A percentile compares a stretch with the other conserved stretches of the same genome.
Evolutionary conservation across 2,113 vertebrate species (phyloP).

Genomic region (Hepsetus odoe): DNA sequence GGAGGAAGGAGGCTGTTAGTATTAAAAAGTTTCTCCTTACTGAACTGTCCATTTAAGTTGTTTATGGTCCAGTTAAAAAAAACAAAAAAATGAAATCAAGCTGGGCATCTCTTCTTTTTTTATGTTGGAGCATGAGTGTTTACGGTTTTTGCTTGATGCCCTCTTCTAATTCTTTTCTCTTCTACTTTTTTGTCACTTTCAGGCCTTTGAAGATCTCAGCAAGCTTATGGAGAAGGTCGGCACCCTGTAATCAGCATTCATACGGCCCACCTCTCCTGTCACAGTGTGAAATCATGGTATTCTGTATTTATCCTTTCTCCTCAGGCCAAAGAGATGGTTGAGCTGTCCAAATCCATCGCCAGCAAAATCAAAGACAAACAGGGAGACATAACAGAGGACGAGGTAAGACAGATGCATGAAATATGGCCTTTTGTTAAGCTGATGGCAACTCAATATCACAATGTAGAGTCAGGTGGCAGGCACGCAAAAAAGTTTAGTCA

Average conservation of each 20-base stretch:
- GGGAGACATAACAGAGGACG: slow-evolving; percentile 96
- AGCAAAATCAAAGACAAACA: slow-evolving; percentile 99
- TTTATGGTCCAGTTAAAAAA: too few relatives aligned
- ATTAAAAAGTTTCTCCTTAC: too few relatives aligned
- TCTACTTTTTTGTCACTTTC: slow-evolving; percentile 43
- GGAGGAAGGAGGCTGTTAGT: too few relatives aligned
- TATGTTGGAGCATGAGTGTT: not conserved
- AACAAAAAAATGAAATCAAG: too few relatives aligned
- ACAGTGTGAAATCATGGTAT: not conserved
- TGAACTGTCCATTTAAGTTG: too few relatives aligned
- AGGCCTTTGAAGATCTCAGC: slow-evolving; percentile 98
- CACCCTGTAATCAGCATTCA: not conserved
- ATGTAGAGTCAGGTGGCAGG: not conserved
- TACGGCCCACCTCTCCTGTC: not conserved
- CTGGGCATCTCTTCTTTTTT: too few relatives aligned
- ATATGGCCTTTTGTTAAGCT: not conserved
- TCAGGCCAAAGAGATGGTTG: slow-evolving; percentile 99
- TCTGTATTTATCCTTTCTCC: slow-evolving; percentile 48
- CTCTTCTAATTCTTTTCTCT: slow-evolving; percentile 1
- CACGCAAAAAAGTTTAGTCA: not conserved
- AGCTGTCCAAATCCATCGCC: slow-evolving; percentile 94
- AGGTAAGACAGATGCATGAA: slow-evolving; percentile 73
- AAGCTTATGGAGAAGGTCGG: slow-evolving; percentile 97
- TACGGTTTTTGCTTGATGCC: not conserved
- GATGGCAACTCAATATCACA: not conserved